These are phyloP conservation scores for Lycodopsis pacificus DNA, from an alignment of 2,797 vertebrate genomes.

Conservation along the genomic window DNA sequence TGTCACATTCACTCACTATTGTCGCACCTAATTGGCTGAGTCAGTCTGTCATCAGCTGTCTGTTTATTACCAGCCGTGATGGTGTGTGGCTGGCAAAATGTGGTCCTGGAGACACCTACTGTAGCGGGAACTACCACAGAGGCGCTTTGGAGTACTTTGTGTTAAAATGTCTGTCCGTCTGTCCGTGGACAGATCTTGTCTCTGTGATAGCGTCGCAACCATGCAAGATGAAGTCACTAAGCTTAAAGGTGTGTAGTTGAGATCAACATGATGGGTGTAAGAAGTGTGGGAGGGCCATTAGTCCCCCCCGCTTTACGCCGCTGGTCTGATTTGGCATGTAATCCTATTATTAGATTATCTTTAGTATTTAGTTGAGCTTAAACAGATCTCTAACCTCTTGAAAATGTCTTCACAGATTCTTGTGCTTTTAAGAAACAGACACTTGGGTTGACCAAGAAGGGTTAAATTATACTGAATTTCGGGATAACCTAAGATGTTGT, in stretches of 20 bases:
- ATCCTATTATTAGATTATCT: too few relatives aligned
- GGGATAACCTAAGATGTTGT: neutral
- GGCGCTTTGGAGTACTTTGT: neutral
- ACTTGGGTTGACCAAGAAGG: too few relatives aligned
- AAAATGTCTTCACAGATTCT: neutral
- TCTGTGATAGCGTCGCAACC: too few relatives aligned
- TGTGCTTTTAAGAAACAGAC: neutral
- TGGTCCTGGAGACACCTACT: neutral
- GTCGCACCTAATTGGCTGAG: neutral
- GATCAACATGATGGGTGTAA: neutral
- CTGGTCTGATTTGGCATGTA: too few relatives aligned
- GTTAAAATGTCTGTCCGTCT: neutral
- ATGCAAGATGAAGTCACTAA: too few relatives aligned
- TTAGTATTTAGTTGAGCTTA: neutral
- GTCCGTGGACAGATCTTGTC: neutral
- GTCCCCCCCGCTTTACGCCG: too few relatives aligned
- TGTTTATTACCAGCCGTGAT: neutral
- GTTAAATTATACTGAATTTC: neutral
- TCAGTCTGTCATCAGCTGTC: neutral
- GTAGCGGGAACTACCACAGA: neutral
- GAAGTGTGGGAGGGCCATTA: too few relatives aligned
- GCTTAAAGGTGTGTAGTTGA: too few relatives aligned
- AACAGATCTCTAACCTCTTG: neutral
- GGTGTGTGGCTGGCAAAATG: neutral
- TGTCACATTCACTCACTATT: neutral